Base-by-base conservation (phyloP, 2,113 vertebrate species). In the Leucoraja erinaceus region DNA sequence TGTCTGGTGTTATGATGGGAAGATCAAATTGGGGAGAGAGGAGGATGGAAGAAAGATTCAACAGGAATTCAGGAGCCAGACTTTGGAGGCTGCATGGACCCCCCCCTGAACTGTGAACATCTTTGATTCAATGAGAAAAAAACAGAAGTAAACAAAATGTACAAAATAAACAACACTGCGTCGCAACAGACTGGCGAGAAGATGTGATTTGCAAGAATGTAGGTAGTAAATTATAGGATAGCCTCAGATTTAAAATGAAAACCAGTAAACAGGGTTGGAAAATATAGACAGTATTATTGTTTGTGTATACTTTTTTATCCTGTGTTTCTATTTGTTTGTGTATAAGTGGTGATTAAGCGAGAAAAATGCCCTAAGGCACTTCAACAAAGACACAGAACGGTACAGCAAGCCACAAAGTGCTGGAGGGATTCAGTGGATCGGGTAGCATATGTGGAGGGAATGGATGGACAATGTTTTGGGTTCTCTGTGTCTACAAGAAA, bases 181-280 rank as follows among this genome's bases (percentile, higher is more conserved):
- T 9, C 20, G 47, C 9, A 28, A 28, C 18, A 79, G 77, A 54
- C 4, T 83, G 79, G 79, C 28, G 79, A 25, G 79, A 28, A 11
- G 20, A 28, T 22, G 22, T 22, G 8, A 59, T 12, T 0, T 56
- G 7, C 0, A 54, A 25, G 54, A 56, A 25, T 5, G 22, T 56
- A 12, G 47, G 79, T 54, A 28, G 79, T 83, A 83, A 83, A 83
- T 83, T 56, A 83, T 83, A 59, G 79, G 79, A 83, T 59, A 56
- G 47, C 47, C 9, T 56, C 11, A 28, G 79, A 56, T 83, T 22
- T 25, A 59, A 28, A 59, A 83, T 56, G 79, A 56, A 83, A 59
- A 25, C 20, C 79, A 56, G 47, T 59, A 83, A 54, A 83, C 79
- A 83, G 11, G 47, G 38, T 59, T 56, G 54, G 25, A 83, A 83